Conservation (phyloP, 23 tunicate genomes). For the Trididemnum miniatum region DNA sequence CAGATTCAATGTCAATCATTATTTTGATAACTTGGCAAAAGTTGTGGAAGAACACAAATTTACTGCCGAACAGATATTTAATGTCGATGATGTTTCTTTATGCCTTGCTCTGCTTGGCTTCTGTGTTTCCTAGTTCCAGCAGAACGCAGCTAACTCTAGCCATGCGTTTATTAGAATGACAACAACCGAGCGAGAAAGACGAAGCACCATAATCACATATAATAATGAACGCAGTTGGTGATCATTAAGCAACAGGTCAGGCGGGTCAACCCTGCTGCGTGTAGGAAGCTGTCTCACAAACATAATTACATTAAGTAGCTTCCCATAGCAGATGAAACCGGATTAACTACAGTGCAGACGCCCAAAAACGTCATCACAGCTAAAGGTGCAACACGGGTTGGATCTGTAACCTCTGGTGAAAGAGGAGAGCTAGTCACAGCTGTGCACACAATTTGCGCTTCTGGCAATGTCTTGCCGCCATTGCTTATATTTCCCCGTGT, state of each 20-base stretch:
- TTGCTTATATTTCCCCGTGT: conserved; percentile 15
- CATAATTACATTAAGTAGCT: no score
- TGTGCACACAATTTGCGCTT: conserved; percentile 16
- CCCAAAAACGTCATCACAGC: conserved; percentile 2
- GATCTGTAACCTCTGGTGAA: conserved; percentile 17
- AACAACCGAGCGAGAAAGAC: no score
- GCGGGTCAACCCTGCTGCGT: no score
- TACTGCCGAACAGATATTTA: neutral
- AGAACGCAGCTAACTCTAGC: no score
- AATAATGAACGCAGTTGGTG: no score
- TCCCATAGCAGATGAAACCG: no score
- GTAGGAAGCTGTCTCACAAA: no score
- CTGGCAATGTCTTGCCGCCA: conserved; percentile 12
- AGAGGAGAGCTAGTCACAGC: conserved; percentile 12
- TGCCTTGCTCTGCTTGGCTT: neutral
- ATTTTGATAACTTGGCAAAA: neutral
- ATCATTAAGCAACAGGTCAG: no score
- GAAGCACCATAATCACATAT: no score
- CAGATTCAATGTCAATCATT: neutral
- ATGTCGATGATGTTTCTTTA: no score
- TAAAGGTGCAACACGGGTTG: conserved; percentile 3
- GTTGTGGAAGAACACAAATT: neutral
- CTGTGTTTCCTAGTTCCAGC: no score
- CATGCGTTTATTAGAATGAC: no score
- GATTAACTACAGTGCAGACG: conserved; percentile 6